Percentiles rank a stretch among this genome's conserved stretches.
Conservation (phyloP, 2,113 vertebrate genomes). For the Aviceda subcristata region DNA sequence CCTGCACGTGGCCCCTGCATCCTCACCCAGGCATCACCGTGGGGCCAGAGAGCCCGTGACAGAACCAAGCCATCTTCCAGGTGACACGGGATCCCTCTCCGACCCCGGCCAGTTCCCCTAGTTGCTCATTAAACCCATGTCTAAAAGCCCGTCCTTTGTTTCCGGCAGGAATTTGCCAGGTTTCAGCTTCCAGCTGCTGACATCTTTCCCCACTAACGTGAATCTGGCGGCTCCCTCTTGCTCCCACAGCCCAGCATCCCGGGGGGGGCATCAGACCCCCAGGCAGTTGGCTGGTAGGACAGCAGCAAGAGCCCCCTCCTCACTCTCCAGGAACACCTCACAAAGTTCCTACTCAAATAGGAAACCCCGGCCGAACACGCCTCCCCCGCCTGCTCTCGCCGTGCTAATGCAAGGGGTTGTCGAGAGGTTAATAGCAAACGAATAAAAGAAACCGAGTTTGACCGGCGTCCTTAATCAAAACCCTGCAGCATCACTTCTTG, state of each 20-base stretch:
- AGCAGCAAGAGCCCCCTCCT: background rate
- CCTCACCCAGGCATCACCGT: background rate
- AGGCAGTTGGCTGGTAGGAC: rapidly evolving
- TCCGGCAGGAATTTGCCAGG: background rate
- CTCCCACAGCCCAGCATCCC: background rate
- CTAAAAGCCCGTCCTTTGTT: background rate
- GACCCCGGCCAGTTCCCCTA: background rate
- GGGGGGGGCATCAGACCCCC: background rate
- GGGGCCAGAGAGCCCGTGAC: background rate
- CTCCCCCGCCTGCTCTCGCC: background rate
- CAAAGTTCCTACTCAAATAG: background rate
- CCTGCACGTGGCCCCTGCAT: background rate
- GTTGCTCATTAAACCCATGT: rapidly evolving
- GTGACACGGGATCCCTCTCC: background rate
- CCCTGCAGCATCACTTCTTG: background rate
- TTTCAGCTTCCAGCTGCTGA: background rate
- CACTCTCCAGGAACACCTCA: background rate
- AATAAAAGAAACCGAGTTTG: background rate
- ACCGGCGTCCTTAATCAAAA: background rate
- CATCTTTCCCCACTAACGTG: background rate
- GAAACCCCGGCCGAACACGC: background rate
- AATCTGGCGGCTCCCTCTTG: background rate
- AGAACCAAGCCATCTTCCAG: rapidly evolving
- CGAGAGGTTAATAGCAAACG: rapidly evolving
- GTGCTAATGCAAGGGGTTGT: rapidly evolving